A percentile compares a stretch with the other conserved stretches of the same genome.
phyloP scores from a whole-genome alignment of 2,113 vertebrate species.

The Campylorhamphus procurvoides region DNA sequence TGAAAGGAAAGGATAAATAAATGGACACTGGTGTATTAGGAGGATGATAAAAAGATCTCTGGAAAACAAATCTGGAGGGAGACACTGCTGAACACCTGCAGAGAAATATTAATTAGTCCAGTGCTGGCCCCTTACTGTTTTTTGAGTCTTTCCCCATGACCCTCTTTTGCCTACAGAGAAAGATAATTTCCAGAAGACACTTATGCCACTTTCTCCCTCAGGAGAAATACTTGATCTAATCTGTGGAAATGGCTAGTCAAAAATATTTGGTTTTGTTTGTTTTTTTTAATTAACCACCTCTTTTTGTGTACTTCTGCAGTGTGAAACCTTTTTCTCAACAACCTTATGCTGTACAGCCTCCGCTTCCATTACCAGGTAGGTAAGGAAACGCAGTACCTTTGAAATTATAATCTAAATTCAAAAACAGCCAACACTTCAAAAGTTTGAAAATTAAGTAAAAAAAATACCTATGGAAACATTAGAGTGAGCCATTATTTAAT shows the following conservation, averaged over 20 bases:
- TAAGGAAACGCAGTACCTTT: not conserved
- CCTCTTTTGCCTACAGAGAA: not conserved
- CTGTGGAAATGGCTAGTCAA: not conserved
- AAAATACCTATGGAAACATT: not conserved
- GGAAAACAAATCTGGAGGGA: not conserved
- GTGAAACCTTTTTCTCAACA: conserved; percentile 96
- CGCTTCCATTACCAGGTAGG: conserved; percentile 87
- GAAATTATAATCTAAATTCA: not conserved
- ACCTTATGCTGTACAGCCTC: conserved; percentile 87
- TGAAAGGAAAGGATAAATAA: not conserved
- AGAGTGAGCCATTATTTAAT: not conserved
- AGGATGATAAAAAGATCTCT: not conserved
- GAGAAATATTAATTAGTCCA: not conserved
- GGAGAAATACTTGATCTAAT: not conserved
- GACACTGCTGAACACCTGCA: not conserved
- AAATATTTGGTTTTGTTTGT: not conserved
- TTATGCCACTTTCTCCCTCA: not conserved
- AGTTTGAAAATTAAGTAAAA: not conserved
- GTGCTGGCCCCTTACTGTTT: not conserved
- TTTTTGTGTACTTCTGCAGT: conserved; percentile 69
- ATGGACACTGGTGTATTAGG: not conserved
- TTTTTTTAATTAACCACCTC: not conserved
- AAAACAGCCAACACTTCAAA: not conserved
- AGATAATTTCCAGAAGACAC: not conserved
- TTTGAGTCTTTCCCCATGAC: not conserved